These are phyloP conservation scores for Pediacus dermestoides DNA, from an alignment of 2,888 invertebrate genomes.

Conservation along the genomic window DNA sequence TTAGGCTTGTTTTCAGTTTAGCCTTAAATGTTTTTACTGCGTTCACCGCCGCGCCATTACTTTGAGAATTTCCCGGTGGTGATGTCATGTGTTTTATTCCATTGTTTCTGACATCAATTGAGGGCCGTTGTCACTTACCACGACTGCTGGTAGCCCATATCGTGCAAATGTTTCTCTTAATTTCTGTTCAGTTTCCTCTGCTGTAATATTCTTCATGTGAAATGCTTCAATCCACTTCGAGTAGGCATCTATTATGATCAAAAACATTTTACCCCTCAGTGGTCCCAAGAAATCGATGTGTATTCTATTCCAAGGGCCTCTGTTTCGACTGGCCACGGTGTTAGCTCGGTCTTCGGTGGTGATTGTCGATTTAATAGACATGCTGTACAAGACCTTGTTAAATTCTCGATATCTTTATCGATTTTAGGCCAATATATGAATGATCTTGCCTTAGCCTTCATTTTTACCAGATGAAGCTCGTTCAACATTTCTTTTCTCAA, in stretches of 20 bases:
- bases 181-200: conserved; percentile 11
- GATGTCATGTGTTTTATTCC: conserved; percentile 29
- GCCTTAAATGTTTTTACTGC: conserved; percentile 18
- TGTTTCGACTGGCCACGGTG: conserved; percentile 2
- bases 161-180: conserved; percentile 10
- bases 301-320: conserved; percentile 4
- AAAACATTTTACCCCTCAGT: conserved; percentile 14
- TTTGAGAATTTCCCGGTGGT: conserved; percentile 21
- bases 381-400: conserved; percentile 12
- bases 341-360: conserved; percentile 7
- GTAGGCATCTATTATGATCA: conserved; percentile 13
- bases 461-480: conserved; percentile 18
- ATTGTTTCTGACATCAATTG: conserved; percentile 25
- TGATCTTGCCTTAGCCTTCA: conserved; percentile 16
- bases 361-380: conserved; percentile 10
- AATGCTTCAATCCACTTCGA: conserved; percentile 14
- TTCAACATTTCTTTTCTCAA: conserved; percentile 11
- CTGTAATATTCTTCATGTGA: conserved; percentile 10
- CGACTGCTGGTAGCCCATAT: conserved; percentile 26
- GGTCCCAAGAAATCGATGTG: conserved; percentile 12
- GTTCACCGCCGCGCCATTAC: conserved; percentile 22
- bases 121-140: conserved; percentile 31
- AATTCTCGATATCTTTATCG: conserved; percentile 19
- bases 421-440: conserved; percentile 22
- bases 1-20: conserved; percentile 12